These are phyloP conservation scores for Paratilapia polleni DNA, from an alignment of 2,113 vertebrate species.

Conservation along the genomic window DNA sequence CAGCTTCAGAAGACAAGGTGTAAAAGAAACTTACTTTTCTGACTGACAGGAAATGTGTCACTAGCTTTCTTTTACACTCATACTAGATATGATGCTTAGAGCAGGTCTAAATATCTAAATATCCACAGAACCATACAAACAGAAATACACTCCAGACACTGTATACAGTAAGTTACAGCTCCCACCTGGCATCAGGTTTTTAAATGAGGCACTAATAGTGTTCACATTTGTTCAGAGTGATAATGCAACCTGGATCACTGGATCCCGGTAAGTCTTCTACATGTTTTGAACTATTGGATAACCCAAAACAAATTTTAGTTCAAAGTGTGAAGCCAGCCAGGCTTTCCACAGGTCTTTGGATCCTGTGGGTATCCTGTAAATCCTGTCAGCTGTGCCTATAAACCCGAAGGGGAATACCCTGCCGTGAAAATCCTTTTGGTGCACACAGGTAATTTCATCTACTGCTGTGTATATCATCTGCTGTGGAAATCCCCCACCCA, in stretches of 20 bases:
- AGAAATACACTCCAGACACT: too few species aligned
- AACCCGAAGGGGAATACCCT: background rate
- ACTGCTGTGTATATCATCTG: background rate
- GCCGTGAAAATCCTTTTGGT: slow-evolving; percentile 15
- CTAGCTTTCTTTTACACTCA: background rate
- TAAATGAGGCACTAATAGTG: too few species aligned
- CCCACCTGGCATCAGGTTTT: too few species aligned
- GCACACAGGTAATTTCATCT: slow-evolving; percentile 21
- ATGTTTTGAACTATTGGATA: background rate
- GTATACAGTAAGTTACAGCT: too few species aligned
- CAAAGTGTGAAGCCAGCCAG: background rate
- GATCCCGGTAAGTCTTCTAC: background rate
- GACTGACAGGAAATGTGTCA: background rate
- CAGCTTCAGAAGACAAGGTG: background rate
- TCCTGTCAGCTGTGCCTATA: slow-evolving; percentile 24
- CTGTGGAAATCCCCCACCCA: background rate
- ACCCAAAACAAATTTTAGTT: background rate
- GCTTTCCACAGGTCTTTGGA: background rate
- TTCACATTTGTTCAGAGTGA: too few species aligned
- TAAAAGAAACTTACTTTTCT: background rate
- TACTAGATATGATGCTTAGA: background rate
- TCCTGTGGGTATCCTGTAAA: slow-evolving; percentile 12
- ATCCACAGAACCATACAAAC: background rate
- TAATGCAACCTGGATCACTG: background rate
- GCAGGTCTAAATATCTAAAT: background rate